Percentiles rank a stretch among this genome's conserved stretches.
These are phyloP conservation scores for Gadus chalcogrammus DNA, from an alignment of 2,113 vertebrate genomes.

Conservation along the genomic window DNA sequence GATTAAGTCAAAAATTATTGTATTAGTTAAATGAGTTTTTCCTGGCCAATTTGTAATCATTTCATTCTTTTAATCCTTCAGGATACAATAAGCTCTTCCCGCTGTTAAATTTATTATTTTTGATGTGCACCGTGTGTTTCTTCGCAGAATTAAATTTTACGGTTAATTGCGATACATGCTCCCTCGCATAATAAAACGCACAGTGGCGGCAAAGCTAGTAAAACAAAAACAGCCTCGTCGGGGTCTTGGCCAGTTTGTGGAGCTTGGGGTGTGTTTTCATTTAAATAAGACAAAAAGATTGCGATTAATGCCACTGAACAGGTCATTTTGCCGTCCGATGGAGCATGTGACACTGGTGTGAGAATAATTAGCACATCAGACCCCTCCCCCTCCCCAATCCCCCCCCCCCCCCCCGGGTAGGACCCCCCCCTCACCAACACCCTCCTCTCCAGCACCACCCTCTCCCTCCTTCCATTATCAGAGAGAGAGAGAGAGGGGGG, in stretches of 20 bases:
- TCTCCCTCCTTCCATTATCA: too few species aligned
- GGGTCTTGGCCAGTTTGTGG: neutral
- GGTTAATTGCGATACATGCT: constrained; percentile 40
- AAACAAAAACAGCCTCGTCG: constrained; percentile 10
- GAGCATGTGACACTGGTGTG: constrained; percentile 6
- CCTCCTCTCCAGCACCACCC: too few species aligned
- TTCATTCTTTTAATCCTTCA: constrained; percentile 25
- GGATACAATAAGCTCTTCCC: constrained; percentile 29
- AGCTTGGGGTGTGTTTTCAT: constrained; percentile 48
- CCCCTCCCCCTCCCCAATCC: constrained; percentile 21
- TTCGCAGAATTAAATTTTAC: constrained; percentile 12
- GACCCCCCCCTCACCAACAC: too few species aligned
- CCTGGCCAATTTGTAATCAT: constrained; percentile 17
- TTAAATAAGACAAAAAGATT: constrained; percentile 55
- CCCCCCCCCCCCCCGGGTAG: constrained; percentile 14
- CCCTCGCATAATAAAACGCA: constrained; percentile 16
- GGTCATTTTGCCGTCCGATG: constrained; percentile 56
- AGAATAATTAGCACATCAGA: constrained; percentile 59
- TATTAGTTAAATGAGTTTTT: constrained; percentile 22
- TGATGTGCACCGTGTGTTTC: constrained; percentile 17
- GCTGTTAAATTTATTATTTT: constrained; percentile 31
- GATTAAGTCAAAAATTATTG: constrained; percentile 27
- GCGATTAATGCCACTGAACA: constrained; percentile 52
- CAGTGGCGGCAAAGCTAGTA: constrained; percentile 27
- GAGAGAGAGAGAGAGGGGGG: too few species aligned